Evolutionary conservation across 2,888 invertebrate genomes (phyloP).

Genomic region (Allolobophora icterica): DNA sequence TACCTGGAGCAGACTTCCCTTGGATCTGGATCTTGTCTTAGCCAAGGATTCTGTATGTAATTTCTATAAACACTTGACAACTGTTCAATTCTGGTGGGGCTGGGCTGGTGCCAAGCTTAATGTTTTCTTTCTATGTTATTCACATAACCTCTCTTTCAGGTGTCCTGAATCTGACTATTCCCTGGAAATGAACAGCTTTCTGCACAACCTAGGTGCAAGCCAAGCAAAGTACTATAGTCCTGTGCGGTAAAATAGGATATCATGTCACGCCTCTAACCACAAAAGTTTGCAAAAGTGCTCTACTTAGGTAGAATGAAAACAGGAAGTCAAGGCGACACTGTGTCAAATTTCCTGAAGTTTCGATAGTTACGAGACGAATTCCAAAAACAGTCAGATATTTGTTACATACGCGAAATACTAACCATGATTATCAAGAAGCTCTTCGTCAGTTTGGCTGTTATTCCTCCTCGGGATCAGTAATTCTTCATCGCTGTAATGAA

Average conservation of each 20-base stretch:
- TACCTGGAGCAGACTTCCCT: no score
- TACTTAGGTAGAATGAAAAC: background rate
- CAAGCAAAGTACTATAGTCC: background rate
- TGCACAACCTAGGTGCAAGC: no score
- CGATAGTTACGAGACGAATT: background rate
- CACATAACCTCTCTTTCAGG: no score
- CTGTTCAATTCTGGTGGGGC: no score
- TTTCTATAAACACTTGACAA: no score
- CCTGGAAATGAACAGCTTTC: no score
- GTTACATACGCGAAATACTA: background rate
- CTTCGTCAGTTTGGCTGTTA: background rate
- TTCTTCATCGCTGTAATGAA: background rate
- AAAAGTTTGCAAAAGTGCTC: background rate
- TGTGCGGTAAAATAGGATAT: background rate
- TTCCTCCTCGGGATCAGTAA: background rate
- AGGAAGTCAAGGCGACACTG: background rate
- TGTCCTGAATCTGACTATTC: no score
- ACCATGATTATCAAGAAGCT: background rate
- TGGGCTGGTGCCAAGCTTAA: no score
- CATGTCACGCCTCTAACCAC: background rate
- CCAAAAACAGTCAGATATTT: background rate
- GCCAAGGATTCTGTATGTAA: no score
- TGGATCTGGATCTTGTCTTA: no score
- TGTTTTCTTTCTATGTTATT: no score
- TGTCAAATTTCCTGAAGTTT: background rate